phyloP scores from a whole-genome alignment of 2,113 vertebrate genomes.

The human region GRCh38 chr5:135370501-135371000 shows the following conservation, averaged over 20 bases:
- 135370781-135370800: not conserved
- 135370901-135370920: not conserved
- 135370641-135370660: not conserved
- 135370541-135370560: not conserved
- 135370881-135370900: not conserved
- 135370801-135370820: not conserved
- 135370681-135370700: not conserved
- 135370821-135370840: not conserved
- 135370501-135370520: not conserved
- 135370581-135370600: not conserved
- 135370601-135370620: not conserved
- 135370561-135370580: not conserved
- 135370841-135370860: not conserved
- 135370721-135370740: not conserved
- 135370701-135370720: no score
- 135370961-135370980: not conserved
- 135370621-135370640: not conserved
- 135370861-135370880: not conserved
- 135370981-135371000: not conserved
- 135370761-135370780: not conserved
- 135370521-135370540: rapidly evolving
- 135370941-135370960: not conserved
- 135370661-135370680: not conserved
- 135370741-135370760: not conserved
- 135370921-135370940: not conserved